Evolutionary conservation across 2,797 vertebrate species (phyloP).

Genomic region (Chelidonichthys spinosus): DNA sequence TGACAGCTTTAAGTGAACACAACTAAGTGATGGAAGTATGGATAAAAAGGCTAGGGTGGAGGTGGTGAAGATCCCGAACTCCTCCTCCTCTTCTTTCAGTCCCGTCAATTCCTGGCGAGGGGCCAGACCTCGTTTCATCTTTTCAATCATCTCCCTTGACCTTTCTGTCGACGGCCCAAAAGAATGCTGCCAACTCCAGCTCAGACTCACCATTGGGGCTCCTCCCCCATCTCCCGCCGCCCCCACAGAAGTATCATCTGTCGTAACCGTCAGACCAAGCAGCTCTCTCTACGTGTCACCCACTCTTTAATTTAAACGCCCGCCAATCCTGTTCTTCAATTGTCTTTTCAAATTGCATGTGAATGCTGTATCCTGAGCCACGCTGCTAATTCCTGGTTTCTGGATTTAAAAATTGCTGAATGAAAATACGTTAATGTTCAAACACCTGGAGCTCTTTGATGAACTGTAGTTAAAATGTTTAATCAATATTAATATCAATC

Average conservation of each 20-base stretch:
- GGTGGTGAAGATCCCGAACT: conserved; percentile 18
- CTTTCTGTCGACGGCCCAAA: conserved; percentile 43
- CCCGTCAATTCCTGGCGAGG: conserved; percentile 41
- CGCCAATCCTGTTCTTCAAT: conserved; percentile 17
- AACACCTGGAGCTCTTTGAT: no score
- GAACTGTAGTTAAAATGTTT: no score
- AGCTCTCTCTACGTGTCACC: conserved; percentile 39
- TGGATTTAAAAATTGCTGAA: no score
- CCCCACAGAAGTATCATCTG: conserved; percentile 44
- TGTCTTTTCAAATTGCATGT: background rate
- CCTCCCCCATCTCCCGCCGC: background rate
- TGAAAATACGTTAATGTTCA: no score
- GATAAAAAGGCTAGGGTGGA: conserved; percentile 11
- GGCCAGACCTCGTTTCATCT: conserved; percentile 40
- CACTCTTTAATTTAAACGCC: conserved; percentile 60
- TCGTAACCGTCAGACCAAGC: conserved; percentile 48
- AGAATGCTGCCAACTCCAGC: conserved; percentile 22
- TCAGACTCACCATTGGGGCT: background rate
- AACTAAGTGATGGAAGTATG: conserved; percentile 26
- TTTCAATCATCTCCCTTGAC: conserved; percentile 58
- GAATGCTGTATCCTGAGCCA: no score
- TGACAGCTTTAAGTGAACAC: conserved; percentile 61
- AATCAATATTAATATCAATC: no score
- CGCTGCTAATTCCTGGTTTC: no score
- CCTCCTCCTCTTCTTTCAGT: conserved; percentile 29